Percentiles rank a stretch among this genome's conserved stretches.
These are phyloP conservation scores for Acanthopagrus latus DNA, from an alignment of 2,797 vertebrate species.

Conservation along the genomic window DNA sequence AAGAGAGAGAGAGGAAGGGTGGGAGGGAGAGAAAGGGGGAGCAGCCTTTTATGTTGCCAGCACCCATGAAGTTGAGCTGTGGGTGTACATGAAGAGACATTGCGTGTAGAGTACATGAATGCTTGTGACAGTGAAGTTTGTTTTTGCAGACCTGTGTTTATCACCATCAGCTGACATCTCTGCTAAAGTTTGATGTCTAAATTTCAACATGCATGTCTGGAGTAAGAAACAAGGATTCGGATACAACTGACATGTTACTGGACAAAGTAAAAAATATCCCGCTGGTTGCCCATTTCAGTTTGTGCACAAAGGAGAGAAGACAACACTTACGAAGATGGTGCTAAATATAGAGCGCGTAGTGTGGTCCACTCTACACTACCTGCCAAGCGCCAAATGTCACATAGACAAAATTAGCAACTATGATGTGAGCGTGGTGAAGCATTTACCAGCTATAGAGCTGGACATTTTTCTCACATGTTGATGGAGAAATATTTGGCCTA, in stretches of 20 bases:
- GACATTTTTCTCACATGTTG: neutral
- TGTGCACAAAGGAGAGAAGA: neutral
- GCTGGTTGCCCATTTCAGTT: neutral
- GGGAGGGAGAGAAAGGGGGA: constrained; percentile 52
- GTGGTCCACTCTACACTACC: neutral
- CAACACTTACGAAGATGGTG: neutral
- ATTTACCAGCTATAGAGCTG: neutral
- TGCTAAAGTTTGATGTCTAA: constrained; percentile 3
- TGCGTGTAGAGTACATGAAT: constrained; percentile 17
- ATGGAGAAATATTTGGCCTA: neutral
- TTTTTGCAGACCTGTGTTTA: constrained; percentile 32
- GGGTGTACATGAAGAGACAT: constrained; percentile 61
- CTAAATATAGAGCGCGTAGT: neutral
- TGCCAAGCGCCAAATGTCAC: neutral
- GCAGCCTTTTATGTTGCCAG: constrained; percentile 65
- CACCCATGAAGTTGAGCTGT: constrained; percentile 66
- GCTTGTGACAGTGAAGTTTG: constrained; percentile 21
- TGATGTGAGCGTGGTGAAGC: too few species aligned
- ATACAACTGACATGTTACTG: too few species aligned
- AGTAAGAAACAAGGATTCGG: neutral
- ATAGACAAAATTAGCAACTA: neutral
- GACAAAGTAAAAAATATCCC: too few species aligned
- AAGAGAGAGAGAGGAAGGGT: constrained; percentile 8
- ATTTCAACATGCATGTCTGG: neutral
- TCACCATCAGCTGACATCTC: constrained; percentile 17